These are phyloP conservation scores for Meandrina meandrites DNA, from an alignment of 92 coral and sea anemone species.

Conservation along the genomic window DNA sequence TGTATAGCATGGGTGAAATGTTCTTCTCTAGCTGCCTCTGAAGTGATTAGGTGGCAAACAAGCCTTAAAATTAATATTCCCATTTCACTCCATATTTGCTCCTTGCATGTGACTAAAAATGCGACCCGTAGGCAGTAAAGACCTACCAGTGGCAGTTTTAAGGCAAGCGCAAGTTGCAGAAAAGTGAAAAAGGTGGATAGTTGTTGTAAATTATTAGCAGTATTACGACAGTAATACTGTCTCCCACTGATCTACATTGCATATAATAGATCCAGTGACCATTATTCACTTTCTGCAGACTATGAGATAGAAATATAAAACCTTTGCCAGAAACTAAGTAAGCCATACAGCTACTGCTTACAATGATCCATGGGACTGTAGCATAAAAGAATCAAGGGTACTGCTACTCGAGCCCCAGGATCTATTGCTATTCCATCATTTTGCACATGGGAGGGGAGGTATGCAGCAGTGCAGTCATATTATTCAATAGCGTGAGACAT, in stretches of 20 bases:
- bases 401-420: no score
- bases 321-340: not conserved
- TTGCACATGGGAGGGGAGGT: no score
- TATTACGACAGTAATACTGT: not conserved
- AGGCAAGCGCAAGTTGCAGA: slow-evolving; percentile 51
- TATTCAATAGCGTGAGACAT: no score
- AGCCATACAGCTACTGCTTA: not conserved
- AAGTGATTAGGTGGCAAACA: not conserved
- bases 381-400: no score
- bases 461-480: no score
- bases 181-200: slow-evolving; percentile 27
- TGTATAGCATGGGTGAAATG: not conserved
- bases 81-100: slow-evolving; percentile 46
- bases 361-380: no score
- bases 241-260: not conserved
- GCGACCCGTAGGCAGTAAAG: slow-evolving; percentile 38
- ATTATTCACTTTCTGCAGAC: not conserved
- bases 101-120: slow-evolving; percentile 56
- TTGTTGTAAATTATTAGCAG: not conserved
- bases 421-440: no score
- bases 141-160: slow-evolving; percentile 47
- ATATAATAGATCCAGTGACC: not conserved
- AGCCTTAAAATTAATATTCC: not conserved
- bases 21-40: not conserved
- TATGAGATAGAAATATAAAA: not conserved